These are phyloP conservation scores for Ctenopoma kingsleyae DNA, from an alignment of 2,797 vertebrate species.

Conservation along the genomic window DNA sequence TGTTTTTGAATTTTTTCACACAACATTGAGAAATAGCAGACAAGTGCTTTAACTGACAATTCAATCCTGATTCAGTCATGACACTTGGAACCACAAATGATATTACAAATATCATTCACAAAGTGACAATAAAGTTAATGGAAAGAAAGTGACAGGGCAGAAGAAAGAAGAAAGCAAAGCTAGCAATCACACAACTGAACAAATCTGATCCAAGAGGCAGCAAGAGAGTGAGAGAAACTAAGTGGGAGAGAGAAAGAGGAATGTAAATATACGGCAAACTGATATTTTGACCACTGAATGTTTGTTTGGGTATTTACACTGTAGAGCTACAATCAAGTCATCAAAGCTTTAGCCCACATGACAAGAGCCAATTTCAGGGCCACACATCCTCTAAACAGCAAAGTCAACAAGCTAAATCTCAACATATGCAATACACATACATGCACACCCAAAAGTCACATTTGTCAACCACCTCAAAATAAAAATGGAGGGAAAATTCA, in stretches of 20 bases:
- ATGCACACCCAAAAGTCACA: conserved; percentile 51
- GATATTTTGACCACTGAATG: conserved; percentile 73
- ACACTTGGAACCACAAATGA: conserved; percentile 11
- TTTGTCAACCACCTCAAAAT: conserved; percentile 68
- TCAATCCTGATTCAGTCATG: conserved; percentile 26
- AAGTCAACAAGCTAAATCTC: conserved; percentile 56
- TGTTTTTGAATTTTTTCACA: conserved; percentile 54
- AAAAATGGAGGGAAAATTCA: conserved; percentile 50
- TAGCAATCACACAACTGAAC: conserved; percentile 35
- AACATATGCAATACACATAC: conserved; percentile 34
- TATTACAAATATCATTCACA: conserved; percentile 28
- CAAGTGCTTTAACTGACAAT: conserved; percentile 40
- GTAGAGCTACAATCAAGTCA: conserved; percentile 74
- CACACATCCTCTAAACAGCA: conserved; percentile 70
- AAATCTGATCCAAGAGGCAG: conserved; percentile 45
- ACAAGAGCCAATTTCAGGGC: conserved; percentile 75
- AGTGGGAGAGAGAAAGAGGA: conserved; percentile 58
- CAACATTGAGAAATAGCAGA: conserved; percentile 26
- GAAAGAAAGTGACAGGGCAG: conserved; percentile 2
- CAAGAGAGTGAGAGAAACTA: conserved; percentile 37
- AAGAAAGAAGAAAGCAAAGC: conserved; percentile 27
- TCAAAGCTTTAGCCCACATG: conserved; percentile 68
- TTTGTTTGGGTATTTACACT: conserved; percentile 86
- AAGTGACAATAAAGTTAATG: conserved; percentile 2
- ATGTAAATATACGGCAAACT: conserved; percentile 82